phyloP scores from a whole-genome alignment of 92 coral and sea anemone species.

The Epizoanthus illoricatus region DNA sequence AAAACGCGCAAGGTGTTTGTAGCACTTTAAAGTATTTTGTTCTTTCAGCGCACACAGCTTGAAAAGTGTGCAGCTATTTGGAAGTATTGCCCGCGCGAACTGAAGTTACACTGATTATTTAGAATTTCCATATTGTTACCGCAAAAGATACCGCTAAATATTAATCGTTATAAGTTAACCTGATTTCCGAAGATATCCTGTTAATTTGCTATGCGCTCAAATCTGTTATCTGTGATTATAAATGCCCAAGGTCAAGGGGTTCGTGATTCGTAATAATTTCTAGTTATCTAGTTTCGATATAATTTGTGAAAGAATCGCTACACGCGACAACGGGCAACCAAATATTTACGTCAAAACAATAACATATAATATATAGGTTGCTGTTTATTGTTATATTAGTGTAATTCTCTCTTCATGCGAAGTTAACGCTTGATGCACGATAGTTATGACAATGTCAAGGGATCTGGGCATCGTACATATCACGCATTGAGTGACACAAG shows the following conservation, averaged over 20 bases:
- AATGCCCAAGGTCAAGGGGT: neutral
- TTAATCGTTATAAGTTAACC: too few relatives aligned
- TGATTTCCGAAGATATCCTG: too few relatives aligned
- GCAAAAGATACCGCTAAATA: neutral
- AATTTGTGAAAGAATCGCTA: neutral
- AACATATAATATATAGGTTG: neutral
- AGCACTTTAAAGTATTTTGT: slow-evolving; percentile 4
- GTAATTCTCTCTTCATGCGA: slow-evolving; percentile 18
- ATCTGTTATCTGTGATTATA: neutral
- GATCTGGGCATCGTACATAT: neutral
- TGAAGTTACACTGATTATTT: neutral
- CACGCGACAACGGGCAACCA: slow-evolving; percentile 8
- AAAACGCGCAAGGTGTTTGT: neutral
- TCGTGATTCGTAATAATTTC: neutral
- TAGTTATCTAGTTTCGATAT: neutral
- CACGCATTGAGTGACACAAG: slow-evolving; percentile 22
- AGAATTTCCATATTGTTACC: neutral
- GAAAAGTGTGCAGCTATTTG: neutral
- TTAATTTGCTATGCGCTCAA: too few relatives aligned
- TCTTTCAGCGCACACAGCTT: slow-evolving; percentile 23
- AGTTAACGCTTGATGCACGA: neutral
- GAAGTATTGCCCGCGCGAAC: slow-evolving; percentile 12
- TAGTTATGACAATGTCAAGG: slow-evolving; percentile 4
- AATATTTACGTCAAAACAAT: slow-evolving; percentile 15
- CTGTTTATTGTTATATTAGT: slow-evolving; percentile 20